Base-by-base conservation (phyloP, 2,888 invertebrate species). In the Exephanes ischioxanthus region DNA sequence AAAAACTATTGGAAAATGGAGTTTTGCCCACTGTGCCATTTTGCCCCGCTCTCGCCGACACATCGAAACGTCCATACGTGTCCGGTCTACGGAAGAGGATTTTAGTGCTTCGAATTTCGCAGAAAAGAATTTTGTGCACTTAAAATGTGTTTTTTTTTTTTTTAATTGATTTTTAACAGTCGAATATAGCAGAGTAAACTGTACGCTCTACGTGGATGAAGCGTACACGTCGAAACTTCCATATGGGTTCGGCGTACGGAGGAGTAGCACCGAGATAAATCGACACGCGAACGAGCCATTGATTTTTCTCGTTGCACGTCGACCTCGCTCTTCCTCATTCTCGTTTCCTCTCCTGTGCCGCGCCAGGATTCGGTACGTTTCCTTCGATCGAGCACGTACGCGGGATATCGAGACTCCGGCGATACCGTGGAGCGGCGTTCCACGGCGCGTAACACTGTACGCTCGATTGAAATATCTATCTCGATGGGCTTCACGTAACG, bases 311-410 rank as follows among this genome's bases (percentile, higher is more conserved):
- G 26, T 83, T 82, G 72, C 48, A 78, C 68, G 37, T 73, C 51
- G 22, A 6, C 22, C 61, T 77, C 55, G 37, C 70, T 76, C 66
- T 67, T 45, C 26, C 53, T 67, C 68, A 16, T 55, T 51, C 71
- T 68, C 67, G 16, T 67, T 67, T 70, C 66, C 68, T 22, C 26
- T 75, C 45, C 58, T 48, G 37, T 41, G 78, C 73, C 41, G 41
- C 41, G 51, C 85, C 83, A 86, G 89, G 89, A 91, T 90, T 90
- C 81, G 75, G 70, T 63, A 76, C 68, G 90, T 91, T 88, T 89
- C 89, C 86, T 88, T 89, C 79, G 58, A 82, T 80, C 81, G 61
- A 71, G 33, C 61, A 71, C 80, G 87, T 89, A 84, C 89, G 85
- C 78, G 85, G 78, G 85, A 85, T 73, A 82, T 83, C 73, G 78